Percentiles rank a stretch among this genome's conserved stretches.
These are phyloP conservation scores for Spheniscus humboldti DNA, from an alignment of 2,797 vertebrate genomes.

Conservation along the genomic window DNA sequence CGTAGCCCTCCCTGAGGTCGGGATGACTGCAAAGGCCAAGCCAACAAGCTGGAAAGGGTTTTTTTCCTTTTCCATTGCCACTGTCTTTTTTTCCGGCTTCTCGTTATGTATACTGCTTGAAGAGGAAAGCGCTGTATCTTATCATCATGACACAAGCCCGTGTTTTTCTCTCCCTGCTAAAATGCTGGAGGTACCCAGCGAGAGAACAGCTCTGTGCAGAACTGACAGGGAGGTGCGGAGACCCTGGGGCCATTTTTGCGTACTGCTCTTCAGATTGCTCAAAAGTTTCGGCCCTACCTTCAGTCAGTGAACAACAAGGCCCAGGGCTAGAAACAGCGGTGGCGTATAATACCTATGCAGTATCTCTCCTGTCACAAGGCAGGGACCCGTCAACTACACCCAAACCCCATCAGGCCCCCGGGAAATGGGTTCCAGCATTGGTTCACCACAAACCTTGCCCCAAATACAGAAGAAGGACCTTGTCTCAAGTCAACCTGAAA, in stretches of 20 bases:
- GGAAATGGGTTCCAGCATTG: neutral
- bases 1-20: neutral
- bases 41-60: neutral
- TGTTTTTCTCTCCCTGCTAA: neutral
- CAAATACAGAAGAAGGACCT: neutral
- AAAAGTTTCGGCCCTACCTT: neutral
- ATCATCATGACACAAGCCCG: neutral
- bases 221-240: neutral
- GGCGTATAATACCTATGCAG: fast-evolving
- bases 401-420: neutral
- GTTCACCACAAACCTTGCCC: neutral
- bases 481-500: neutral
- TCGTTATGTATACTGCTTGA: neutral
- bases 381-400: neutral
- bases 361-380: neutral
- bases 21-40: neutral
- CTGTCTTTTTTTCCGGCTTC: neutral
- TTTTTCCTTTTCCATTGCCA: neutral
- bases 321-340: neutral
- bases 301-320: neutral
- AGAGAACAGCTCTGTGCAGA: neutral
- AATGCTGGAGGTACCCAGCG: neutral
- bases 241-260: neutral
- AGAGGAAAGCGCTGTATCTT: neutral
- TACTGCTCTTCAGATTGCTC: neutral